Evolutionary conservation across 2,888 invertebrate species (phyloP), one percentile per base, ranked within the genome.

Genomic region (Diadromus collaris): DNA sequence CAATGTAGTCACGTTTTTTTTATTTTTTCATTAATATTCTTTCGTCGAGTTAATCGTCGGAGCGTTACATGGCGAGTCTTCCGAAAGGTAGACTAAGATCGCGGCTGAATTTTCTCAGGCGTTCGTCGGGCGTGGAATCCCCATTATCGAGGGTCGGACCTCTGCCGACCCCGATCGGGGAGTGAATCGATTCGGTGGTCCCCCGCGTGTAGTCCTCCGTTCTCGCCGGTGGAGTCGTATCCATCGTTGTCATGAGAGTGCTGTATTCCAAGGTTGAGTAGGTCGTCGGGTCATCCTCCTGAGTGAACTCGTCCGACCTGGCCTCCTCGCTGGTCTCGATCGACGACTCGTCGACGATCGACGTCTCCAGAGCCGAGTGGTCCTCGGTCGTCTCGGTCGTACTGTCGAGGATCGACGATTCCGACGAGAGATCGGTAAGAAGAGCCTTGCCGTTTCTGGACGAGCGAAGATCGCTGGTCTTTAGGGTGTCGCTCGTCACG

Each of bases 191-290:
- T 27, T 27, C 29, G 81, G 82, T 81, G 68, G 91, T 92, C 85
- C 91, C 91, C 90, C 92, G 91, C 58, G 91, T 91, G 90, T 91
- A 92, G 84, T 90, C 92, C 92, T 92, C 92, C 91, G 91, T 92
- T 91, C 92, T 92, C 91, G 92, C 92, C 91, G 92, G 92, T 87
- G 92, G 91, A 89, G 92, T 92, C 91, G 93, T 93, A 92, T 93
- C 93, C 92, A 92, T 92, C 81, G 91, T 91, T 41, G 81, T 82
- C 82, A 83, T 82, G 68, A 74, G 38, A 46, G 81, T 81, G 70
- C 82, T 81, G 91, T 91, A 90, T 89, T 91, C 84, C 90, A 75
- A 91, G 84, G 88, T 87, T 73, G 89, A 88, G 19, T 24, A 29
- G 46, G 91, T 91, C 74, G 91, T 89, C 54, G 89, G 86, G 58